Evolutionary conservation across 2,888 invertebrate genomes (phyloP), one percentile per base, ranked within the genome.

Genomic region (Drosophila affinis): DNA sequence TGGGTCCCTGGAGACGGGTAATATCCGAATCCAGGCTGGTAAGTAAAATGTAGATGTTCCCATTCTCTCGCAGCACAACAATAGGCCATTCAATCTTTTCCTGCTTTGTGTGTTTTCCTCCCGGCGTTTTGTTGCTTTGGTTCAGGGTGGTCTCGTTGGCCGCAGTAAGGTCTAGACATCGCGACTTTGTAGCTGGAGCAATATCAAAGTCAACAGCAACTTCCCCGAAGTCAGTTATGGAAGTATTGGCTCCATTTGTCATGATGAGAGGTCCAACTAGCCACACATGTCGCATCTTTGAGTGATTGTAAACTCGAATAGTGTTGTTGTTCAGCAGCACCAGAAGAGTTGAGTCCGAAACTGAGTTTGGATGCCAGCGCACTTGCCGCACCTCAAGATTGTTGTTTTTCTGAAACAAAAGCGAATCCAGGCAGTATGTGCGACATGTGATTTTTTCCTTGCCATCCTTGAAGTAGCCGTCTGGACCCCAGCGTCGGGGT

Each of bases 151-250:
- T 39, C 24, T 29, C 45, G n/a, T 14, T 55, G 9, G 57, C 27
- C 0, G 39, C 46, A 5, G 57, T 7, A 7, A 48, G 29, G 21
- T 52, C 45, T 0, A 58, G 3, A 7, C 18, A 7, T 3, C 44
- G 53, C 0, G 67, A 51, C 54, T 89, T 87, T 10, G 86, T 76
- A 17, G 93, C 94, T 63, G 94, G 94, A 1, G 95, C 95, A 90
- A 97, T 96, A 88, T 97, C 97, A 93, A 98, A 98, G 92, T 97
- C 96, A 17, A 98, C 96, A 0, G 96, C 96, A 0, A 95, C 95
- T 87, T 98, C 97, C 0, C 98, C 98, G n/a, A 98, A 93, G 9
- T 93, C 93, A 65, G 86, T 79, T 0, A 90, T 57, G 0, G 88
- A 83, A 6, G 60, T 73, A 60, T 81, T 90, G 9, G 58, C 77